These are phyloP conservation scores for Gastracanthus pulcherrimus DNA, from an alignment of 2,888 invertebrate genomes.

Conservation along the genomic window DNA sequence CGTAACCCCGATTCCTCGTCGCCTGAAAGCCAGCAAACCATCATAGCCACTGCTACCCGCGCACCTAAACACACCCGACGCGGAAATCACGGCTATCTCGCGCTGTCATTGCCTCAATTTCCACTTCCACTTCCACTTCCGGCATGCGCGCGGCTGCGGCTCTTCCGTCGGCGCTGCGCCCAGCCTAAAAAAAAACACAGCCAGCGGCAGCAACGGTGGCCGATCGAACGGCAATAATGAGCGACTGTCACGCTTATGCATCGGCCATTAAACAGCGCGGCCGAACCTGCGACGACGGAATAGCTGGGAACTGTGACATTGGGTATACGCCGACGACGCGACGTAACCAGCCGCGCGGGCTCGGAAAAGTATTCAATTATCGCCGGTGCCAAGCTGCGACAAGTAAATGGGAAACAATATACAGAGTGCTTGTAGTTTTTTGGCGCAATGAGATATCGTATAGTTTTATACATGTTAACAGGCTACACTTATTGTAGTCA, in stretches of 20 bases:
- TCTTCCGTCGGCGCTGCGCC: slow-evolving; percentile 68
- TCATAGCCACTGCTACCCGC: not conserved
- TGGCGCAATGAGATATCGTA: no score
- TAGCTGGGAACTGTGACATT: slow-evolving; percentile 25
- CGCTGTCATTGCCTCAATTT: slow-evolving; percentile 76
- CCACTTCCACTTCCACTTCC: slow-evolving; percentile 75
- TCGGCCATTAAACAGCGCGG: slow-evolving; percentile 22
- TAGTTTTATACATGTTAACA: no score
- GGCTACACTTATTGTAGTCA: no score
- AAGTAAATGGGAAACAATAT: no score
- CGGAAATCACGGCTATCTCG: slow-evolving; percentile 71
- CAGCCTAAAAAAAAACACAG: slow-evolving; percentile 66
- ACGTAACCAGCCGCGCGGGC: not conserved
- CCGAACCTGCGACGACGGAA: not conserved
- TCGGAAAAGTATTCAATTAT: slow-evolving; percentile 25
- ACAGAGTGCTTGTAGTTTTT: no score
- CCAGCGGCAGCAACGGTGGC: not conserved
- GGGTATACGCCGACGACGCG: not conserved
- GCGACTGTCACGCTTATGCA: slow-evolving; percentile 50
- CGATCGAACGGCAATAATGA: slow-evolving; percentile 52
- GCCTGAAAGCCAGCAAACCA: not conserved
- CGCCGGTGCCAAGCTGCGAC: not conserved
- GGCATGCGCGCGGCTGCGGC: slow-evolving; percentile 71
- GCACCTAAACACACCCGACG: not conserved
- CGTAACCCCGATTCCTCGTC: slow-evolving; percentile 4